Percentiles rank a stretch among this genome's conserved stretches.
Conservation (phyloP, 2,888 invertebrate genomes). For the Lampropteryx suffumata region DNA sequence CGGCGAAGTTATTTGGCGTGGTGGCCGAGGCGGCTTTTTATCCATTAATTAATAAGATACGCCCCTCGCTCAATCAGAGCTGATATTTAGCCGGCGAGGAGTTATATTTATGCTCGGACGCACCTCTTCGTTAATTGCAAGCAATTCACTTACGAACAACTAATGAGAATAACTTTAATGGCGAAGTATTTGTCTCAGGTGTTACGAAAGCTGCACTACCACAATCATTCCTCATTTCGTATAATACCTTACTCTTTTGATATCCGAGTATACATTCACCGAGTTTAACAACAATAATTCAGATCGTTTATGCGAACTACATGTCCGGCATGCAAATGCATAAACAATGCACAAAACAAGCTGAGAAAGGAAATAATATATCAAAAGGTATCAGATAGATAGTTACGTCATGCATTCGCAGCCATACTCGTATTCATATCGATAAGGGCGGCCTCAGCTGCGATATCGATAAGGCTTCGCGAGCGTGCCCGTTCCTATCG, state of each 20-base stretch:
- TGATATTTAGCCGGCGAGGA: conserved; percentile 64
- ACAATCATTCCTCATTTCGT: too few species aligned
- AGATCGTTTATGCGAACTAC: conserved; percentile 17
- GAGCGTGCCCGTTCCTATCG: conserved; percentile 55
- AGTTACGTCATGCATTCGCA: conserved; percentile 53
- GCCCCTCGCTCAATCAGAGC: conserved; percentile 73
- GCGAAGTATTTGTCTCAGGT: conserved; percentile 52
- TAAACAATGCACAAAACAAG: conserved; percentile 40
- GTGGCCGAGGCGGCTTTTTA: conserved; percentile 68
- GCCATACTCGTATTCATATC: conserved; percentile 47
- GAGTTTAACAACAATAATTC: conserved; percentile 5
- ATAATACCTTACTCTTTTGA: too few species aligned
- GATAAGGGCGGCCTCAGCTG: conserved; percentile 50
- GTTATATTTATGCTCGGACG: conserved; percentile 69
- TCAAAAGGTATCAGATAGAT: conserved; percentile 59
- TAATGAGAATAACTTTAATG: conserved; percentile 55
- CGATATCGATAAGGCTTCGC: conserved; percentile 69
- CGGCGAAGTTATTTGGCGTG: conserved; percentile 62
- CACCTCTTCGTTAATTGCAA: conserved; percentile 72
- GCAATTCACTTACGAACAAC: conserved; percentile 65
- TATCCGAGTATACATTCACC: too few species aligned
- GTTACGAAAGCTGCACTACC: conserved; percentile 1
- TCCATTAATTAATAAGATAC: conserved; percentile 78
- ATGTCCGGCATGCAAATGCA: conserved; percentile 31
- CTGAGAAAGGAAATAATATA: conserved; percentile 57